A percentile compares a stretch with the other conserved stretches of the same genome.
These are phyloP conservation scores for Pristis pectinata DNA, from an alignment of 2,797 vertebrate genomes.

Conservation along the genomic window DNA sequence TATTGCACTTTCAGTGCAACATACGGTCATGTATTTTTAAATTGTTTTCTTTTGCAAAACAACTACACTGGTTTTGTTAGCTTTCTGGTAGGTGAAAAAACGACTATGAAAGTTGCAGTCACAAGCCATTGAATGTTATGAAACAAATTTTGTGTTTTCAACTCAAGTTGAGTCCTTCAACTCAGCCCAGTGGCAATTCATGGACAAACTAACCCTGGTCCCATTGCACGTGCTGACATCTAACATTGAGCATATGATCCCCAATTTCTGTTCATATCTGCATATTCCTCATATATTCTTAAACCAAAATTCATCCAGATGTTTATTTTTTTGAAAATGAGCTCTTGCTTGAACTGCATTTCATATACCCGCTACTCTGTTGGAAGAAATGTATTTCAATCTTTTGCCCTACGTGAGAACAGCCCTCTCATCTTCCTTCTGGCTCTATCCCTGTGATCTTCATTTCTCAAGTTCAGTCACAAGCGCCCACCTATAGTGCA, in stretches of 20 bases:
- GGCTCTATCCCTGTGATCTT: neutral
- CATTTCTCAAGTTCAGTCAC: neutral
- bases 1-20: neutral
- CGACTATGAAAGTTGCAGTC: neutral
- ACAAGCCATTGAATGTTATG: neutral
- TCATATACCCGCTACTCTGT: neutral
- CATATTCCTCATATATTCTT: neutral
- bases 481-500: neutral
- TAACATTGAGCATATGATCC: neutral
- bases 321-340: neutral
- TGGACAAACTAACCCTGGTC: no score
- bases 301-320: neutral
- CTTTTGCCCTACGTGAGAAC: neutral
- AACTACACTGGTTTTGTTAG: neutral
- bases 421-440: neutral
- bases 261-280: neutral
- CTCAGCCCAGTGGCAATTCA: neutral
- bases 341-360: neutral
- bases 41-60: neutral
- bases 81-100: neutral
- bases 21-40: neutral
- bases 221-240: no score
- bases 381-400: neutral
- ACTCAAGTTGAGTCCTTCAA: neutral
- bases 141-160: neutral